A percentile compares a stretch with the other conserved stretches of the same genome.
phyloP scores from a whole-genome alignment of 2,113 vertebrate genomes.

The Sapayoa aenigma region DNA sequence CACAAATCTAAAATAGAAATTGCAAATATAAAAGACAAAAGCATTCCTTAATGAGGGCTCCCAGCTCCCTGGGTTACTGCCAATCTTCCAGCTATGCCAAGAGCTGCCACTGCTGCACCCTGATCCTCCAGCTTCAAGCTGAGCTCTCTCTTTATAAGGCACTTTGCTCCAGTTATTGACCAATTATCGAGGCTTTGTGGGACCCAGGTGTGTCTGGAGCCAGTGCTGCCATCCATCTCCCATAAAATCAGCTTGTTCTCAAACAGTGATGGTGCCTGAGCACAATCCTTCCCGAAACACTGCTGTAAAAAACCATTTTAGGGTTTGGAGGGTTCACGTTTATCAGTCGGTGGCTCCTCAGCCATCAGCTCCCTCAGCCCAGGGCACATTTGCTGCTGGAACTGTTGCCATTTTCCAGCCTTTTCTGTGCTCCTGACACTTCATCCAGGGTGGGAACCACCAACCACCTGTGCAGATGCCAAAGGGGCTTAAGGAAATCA shows the following conservation, averaged over 20 bases:
- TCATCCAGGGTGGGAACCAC: not conserved
- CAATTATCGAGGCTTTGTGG: not conserved
- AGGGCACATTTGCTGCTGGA: not conserved
- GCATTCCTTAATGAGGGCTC: not conserved
- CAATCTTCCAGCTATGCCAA: not conserved
- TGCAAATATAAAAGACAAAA: not conserved
- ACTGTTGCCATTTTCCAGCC: not conserved
- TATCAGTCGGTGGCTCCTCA: not conserved
- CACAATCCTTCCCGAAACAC: fast-evolving
- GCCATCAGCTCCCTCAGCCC: too few relatives aligned
- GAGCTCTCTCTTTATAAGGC: not conserved
- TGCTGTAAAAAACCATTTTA: not conserved
- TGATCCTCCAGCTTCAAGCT: not conserved
- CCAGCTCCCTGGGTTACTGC: not conserved
- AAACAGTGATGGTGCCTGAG: fast-evolving
- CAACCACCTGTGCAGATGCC: fast-evolving
- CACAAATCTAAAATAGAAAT: not conserved
- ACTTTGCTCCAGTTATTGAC: not conserved
- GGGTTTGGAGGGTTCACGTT: not conserved
- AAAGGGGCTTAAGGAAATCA: not conserved
- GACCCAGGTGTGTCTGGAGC: not conserved
- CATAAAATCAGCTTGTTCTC: not conserved
- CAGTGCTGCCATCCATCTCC: not conserved
- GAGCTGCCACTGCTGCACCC: not conserved
- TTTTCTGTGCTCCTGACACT: not conserved